Conservation (phyloP, 2,888 invertebrate genomes). For the Stenchaetothrips biformis region DNA sequence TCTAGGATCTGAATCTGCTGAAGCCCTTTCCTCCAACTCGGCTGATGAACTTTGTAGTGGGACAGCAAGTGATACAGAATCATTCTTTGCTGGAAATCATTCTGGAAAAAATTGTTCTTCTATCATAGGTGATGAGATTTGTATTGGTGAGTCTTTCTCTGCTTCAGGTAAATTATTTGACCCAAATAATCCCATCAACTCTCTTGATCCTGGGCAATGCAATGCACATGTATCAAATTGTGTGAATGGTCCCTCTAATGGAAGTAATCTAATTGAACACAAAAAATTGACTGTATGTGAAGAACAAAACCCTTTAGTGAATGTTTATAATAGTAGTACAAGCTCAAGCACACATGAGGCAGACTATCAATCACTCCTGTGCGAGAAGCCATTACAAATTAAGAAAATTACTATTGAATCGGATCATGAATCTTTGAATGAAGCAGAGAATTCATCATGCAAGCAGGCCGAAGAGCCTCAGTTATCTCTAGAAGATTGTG, state of each 20-base stretch:
- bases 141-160: not conserved
- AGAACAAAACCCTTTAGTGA: too few species aligned
- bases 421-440: not conserved
- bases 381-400: too few species aligned
- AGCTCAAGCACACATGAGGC: too few species aligned
- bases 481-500: not conserved
- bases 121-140: not conserved
- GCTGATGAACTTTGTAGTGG: conserved; percentile 26
- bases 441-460: not conserved
- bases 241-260: too few species aligned
- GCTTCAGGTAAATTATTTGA: not conserved
- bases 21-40: conserved; percentile 47
- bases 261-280: too few species aligned
- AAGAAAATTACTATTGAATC: too few species aligned
- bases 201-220: too few species aligned
- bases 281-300: too few species aligned
- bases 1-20: conserved; percentile 67
- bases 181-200: not conserved
- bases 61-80: not conserved
- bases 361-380: too few species aligned
- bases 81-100: not conserved
- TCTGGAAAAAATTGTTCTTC: not conserved
- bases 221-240: too few species aligned
- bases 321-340: too few species aligned
- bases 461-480: not conserved